phyloP scores from a whole-genome alignment of 2,113 vertebrate genomes.

The Tyto alba region DNA sequence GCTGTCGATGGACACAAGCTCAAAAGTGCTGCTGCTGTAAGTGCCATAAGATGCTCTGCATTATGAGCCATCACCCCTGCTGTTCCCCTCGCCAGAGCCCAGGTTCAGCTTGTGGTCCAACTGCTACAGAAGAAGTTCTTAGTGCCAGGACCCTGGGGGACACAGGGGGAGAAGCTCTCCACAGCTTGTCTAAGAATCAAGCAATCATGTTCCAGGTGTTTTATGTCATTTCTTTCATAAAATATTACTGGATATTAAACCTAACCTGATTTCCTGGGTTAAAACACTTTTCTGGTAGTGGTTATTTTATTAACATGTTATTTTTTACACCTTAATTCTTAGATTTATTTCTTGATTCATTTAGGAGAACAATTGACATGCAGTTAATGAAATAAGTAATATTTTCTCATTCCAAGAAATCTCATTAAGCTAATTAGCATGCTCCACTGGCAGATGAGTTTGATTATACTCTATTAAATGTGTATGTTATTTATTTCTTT shows the following conservation, averaged over 20 bases:
- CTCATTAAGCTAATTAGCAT: conserved; percentile 51
- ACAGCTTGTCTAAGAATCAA: neutral
- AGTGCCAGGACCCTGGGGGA: too few species aligned
- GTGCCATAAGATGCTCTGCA: rapidly evolving
- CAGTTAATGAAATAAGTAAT: conserved; percentile 62
- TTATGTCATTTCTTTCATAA: neutral
- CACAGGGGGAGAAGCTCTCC: rapidly evolving
- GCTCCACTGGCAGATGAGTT: conserved; percentile 11
- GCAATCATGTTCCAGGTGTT: neutral
- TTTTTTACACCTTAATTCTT: neutral
- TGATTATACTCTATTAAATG: neutral
- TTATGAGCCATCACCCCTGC: too few species aligned
- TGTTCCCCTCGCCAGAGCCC: rapidly evolving
- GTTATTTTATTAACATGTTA: neutral
- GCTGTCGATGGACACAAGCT: neutral
- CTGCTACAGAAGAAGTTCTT: neutral
- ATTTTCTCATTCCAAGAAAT: conserved; percentile 58
- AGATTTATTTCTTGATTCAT: neutral
- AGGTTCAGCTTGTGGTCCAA: neutral
- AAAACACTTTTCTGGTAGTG: neutral
- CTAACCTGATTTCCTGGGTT: neutral
- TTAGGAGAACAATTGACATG: conserved; percentile 11
- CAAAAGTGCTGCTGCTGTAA: neutral
- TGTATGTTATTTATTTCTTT: neutral
- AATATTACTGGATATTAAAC: neutral